phyloP scores from a whole-genome alignment of 2,888 invertebrate genomes.

The Lasioglossum calceatum region DNA sequence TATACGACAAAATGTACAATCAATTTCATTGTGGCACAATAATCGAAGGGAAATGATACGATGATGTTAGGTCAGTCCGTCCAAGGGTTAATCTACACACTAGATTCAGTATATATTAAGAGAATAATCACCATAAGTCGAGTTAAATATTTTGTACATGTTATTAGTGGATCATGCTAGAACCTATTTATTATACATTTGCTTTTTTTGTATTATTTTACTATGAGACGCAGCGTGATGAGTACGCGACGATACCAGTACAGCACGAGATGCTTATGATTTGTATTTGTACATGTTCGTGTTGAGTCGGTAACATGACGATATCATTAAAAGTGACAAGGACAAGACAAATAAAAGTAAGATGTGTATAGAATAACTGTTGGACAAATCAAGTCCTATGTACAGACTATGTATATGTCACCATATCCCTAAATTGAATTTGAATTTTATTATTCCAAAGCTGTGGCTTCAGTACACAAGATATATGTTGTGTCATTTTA shows the following conservation, averaged over 20 bases:
- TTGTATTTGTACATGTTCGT: slow-evolving; percentile 31
- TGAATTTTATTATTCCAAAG: slow-evolving; percentile 20
- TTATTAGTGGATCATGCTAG: slow-evolving; percentile 34
- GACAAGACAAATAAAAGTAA: slow-evolving; percentile 28
- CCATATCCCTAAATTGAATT: slow-evolving; percentile 22
- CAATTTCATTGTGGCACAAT: slow-evolving; percentile 63
- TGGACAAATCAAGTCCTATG: slow-evolving; percentile 39
- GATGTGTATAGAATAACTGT: slow-evolving; percentile 48
- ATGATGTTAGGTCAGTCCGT: slow-evolving; percentile 72
- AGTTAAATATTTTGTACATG: slow-evolving; percentile 58
- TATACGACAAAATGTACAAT: slow-evolving; percentile 49
- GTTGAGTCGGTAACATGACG: background rate
- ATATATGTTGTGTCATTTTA: slow-evolving; percentile 20
- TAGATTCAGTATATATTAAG: slow-evolving; percentile 59
- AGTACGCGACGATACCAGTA: slow-evolving; percentile 24
- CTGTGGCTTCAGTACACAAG: slow-evolving; percentile 1
- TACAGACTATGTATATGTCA: slow-evolving; percentile 33
- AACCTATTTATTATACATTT: slow-evolving; percentile 45
- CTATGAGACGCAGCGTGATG: slow-evolving; percentile 9
- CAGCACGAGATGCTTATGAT: slow-evolving; percentile 36
- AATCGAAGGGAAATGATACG: slow-evolving; percentile 35
- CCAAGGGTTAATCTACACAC: slow-evolving; percentile 66
- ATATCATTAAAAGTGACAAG: slow-evolving; percentile 9
- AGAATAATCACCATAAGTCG: slow-evolving; percentile 31
- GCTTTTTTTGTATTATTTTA: slow-evolving; percentile 58